Conservation (phyloP, 2,113 vertebrate species). For the Dicrurus megarhynchus region DNA sequence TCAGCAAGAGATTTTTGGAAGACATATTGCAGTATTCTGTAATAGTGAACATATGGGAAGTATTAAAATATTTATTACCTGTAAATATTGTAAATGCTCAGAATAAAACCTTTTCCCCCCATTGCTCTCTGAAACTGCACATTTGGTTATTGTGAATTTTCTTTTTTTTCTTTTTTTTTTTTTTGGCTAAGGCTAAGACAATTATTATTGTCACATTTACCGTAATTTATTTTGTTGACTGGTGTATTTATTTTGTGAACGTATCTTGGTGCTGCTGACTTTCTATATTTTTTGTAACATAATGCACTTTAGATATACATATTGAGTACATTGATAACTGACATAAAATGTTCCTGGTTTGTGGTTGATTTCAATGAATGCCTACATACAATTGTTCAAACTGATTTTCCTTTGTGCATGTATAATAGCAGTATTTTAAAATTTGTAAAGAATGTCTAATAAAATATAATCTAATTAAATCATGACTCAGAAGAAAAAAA, state of each 20-base stretch:
- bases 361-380: slow-evolving; percentile 72
- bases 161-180: slow-evolving; percentile 39
- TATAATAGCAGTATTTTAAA: slow-evolving; percentile 78
- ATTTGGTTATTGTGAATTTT: slow-evolving; percentile 78
- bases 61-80: slow-evolving; percentile 86
- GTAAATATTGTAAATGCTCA: slow-evolving; percentile 82
- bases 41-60: slow-evolving; percentile 78
- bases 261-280: slow-evolving; percentile 94
- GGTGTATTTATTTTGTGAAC: slow-evolving; percentile 97
- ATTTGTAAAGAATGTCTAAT: slow-evolving; percentile 81
- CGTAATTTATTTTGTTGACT: slow-evolving; percentile 93
- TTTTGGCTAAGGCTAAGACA: slow-evolving; percentile 69
- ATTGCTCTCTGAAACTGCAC: slow-evolving; percentile 75
- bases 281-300: slow-evolving; percentile 91
- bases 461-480: slow-evolving; percentile 79
- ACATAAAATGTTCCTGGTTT: slow-evolving; percentile 73
- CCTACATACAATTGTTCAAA: slow-evolving; percentile 66
- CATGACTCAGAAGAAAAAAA: slow-evolving; percentile 38
- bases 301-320: slow-evolving; percentile 98
- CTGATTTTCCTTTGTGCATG: slow-evolving; percentile 71
- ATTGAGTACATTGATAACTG: slow-evolving; percentile 76
- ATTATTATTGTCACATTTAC: slow-evolving; percentile 76
- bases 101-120: slow-evolving; percentile 65
- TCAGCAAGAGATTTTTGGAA: slow-evolving; percentile 65
- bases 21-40: slow-evolving; percentile 79